phyloP scores from a whole-genome alignment of 2,113 vertebrate species.

The Accipiter virgatus region DNA sequence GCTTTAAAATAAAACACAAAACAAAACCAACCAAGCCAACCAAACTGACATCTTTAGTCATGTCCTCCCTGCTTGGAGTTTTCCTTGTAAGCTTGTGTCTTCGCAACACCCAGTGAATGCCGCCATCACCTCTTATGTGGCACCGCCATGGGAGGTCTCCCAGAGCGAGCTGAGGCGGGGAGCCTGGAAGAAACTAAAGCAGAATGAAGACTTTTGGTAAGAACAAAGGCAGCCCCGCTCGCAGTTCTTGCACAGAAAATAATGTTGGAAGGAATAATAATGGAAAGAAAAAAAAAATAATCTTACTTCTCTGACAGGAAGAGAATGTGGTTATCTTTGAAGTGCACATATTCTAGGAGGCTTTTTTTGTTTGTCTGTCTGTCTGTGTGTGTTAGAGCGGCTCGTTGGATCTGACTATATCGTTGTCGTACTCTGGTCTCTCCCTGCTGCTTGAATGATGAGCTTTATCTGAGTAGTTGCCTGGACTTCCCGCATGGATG shows the following conservation, averaged over 20 bases:
- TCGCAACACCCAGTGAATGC: conserved; percentile 68
- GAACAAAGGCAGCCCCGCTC: conserved; percentile 63
- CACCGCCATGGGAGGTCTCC: conserved; percentile 64
- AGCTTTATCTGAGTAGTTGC: conserved; percentile 66
- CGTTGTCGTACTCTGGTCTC: conserved; percentile 49
- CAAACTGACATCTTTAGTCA: conserved; percentile 61
- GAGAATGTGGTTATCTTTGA: conserved; percentile 66
- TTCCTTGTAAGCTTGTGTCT: conserved; percentile 72
- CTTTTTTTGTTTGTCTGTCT: conserved; percentile 59
- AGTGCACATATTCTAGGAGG: conserved; percentile 67
- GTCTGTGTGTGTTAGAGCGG: conserved; percentile 58
- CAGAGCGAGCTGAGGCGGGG: conserved; percentile 60
- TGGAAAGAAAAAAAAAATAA: neutral
- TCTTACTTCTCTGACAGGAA: conserved; percentile 53
- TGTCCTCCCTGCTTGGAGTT: conserved; percentile 72
- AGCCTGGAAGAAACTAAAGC: conserved; percentile 63
- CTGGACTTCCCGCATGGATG: conserved; percentile 17
- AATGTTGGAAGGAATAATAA: conserved; percentile 67
- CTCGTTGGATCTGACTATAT: conserved; percentile 57
- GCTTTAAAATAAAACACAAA: conserved; percentile 69
- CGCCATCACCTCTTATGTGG: conserved; percentile 60
- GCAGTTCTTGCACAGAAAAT: conserved; percentile 56
- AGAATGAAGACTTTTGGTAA: conserved; percentile 69
- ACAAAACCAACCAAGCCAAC: conserved; percentile 51
- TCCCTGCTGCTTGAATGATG: conserved; percentile 66